phyloP scores from a whole-genome alignment of 2,888 invertebrate genomes.

The Athrips mouffetella region DNA sequence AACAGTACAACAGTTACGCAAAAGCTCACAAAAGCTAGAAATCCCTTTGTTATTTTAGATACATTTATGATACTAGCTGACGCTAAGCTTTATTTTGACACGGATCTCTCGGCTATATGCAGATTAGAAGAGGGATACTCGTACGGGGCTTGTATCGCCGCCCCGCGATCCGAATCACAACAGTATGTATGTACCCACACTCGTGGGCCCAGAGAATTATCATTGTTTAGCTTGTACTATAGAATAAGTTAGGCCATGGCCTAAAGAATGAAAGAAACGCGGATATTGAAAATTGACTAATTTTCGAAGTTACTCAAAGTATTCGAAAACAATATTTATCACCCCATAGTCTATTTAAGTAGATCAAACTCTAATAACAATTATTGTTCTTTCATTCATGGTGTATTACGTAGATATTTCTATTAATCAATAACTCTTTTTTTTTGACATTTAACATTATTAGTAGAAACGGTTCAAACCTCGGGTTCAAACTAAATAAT shows the following conservation, averaged over 20 bases:
- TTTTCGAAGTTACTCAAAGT: too few species aligned
- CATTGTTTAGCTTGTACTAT: constrained; percentile 54
- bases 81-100: constrained; percentile 23
- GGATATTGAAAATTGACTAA: too few species aligned
- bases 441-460: too few species aligned
- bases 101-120: constrained; percentile 55
- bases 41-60: constrained; percentile 4
- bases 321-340: too few species aligned
- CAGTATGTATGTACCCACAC: constrained; percentile 41
- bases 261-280: constrained; percentile 1
- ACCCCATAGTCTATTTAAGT: too few species aligned
- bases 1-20: too few species aligned
- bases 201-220: constrained; percentile 55
- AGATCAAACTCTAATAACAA: too few species aligned
- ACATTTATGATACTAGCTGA: constrained; percentile 17
- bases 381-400: too few species aligned
- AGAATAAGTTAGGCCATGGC: neutral
- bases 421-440: too few species aligned
- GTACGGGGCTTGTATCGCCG: constrained; percentile 51
- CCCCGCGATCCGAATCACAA: constrained; percentile 51
- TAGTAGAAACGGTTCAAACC: too few species aligned
- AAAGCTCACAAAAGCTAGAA: neutral
- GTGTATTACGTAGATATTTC: too few species aligned
- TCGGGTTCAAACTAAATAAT: too few species aligned
- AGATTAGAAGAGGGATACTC: constrained; percentile 67